Base-by-base conservation (phyloP, 2,797 vertebrate species). In the Rhinophrynus dorsalis region DNA sequence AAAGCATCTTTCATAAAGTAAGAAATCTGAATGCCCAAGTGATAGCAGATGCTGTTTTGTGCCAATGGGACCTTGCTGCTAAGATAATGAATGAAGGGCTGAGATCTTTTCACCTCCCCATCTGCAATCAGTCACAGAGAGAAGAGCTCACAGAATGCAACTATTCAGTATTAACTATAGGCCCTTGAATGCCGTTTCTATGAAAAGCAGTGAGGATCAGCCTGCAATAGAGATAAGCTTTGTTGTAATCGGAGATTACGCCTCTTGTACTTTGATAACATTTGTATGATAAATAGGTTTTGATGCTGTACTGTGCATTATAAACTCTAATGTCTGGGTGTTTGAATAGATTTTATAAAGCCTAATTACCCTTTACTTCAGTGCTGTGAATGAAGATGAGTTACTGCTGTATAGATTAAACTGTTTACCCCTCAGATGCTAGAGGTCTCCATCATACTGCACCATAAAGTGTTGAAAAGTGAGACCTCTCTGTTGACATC, bases 211-310 rank as follows among this genome's bases (percentile, higher is more conserved):
- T 8, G 21, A 54, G 55, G 54, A 66, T 59, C 70, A 73, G 35
- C 55, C 62, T 12, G 45, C 70, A 60, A 21, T 35, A 62, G 55
- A 66, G 70, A 73, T 73, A 67, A 73, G 70, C 62, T 38, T 23
- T 45, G 47, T 73, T 73, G 62, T 66, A 73, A 73, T 67, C 55
- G 24, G 17, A 73, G 70, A 73, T 66, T 73, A 67, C 15, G 62
- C 70, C 62, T 66, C 70, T 73, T 73, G 70, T 73, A 66, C 55
- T 73, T 67, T 73, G 69, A 72, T 72, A 73, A 60, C 61, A 73
- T 73, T 73, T 60, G 55, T 73, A 67, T 73, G 70, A 73, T 60
- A 67, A 73, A 73, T 60, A 67, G 62, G 37, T 60, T 73, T 54
- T 59, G 47, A 67, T 54, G 62, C 17, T 45, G 55, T 35, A 47